Percentiles rank a stretch among this genome's conserved stretches.
Conservation (phyloP, 2,113 vertebrate species). For the Chlamydotis undulata region DNA sequence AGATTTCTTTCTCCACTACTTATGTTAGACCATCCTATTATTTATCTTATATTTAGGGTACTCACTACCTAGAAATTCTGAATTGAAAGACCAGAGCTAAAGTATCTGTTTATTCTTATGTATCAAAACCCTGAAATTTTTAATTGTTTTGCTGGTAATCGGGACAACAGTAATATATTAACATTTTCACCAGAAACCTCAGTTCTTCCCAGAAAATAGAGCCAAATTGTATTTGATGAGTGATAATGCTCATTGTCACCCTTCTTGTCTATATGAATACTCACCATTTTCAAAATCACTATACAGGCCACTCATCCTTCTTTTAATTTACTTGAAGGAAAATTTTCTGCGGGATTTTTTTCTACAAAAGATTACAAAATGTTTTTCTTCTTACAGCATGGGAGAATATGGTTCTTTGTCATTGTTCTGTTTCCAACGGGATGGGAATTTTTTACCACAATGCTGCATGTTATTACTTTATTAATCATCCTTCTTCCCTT, state of each 20-base stretch:
- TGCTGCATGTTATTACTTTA: constrained; percentile 31
- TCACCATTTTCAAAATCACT: not conserved
- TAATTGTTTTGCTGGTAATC: not conserved
- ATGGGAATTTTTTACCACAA: not conserved
- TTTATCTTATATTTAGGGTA: not conserved
- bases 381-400: not conserved
- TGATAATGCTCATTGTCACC: not conserved
- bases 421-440: not conserved
- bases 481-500: constrained; percentile 45
- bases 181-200: not conserved
- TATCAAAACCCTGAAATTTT: not conserved
- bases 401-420: not conserved
- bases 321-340: not conserved
- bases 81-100: not conserved
- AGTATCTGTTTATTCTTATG: not conserved
- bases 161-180: not conserved
- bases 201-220: constrained; percentile 1
- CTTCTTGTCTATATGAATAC: not conserved
- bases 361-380: not conserved
- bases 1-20: not conserved
- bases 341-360: not conserved
- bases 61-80: not conserved
- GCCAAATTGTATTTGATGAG: not conserved
- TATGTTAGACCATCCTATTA: not conserved
- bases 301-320: not conserved